Percentiles rank a stretch among this genome's conserved stretches.
Conservation (phyloP, 1,140 invertebrate species). For the Drosophila auraria region DNA sequence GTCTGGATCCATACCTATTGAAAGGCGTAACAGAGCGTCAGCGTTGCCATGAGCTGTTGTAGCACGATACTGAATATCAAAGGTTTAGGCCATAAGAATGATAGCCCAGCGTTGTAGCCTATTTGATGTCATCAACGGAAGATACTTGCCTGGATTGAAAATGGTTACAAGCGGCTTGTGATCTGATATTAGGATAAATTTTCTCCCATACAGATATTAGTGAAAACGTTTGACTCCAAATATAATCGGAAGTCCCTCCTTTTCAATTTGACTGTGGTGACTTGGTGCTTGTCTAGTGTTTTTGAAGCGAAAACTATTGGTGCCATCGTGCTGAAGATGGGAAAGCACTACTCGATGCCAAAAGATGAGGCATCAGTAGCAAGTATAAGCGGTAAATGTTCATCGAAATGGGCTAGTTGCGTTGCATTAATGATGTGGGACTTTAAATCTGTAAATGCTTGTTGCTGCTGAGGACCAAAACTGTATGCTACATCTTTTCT, state of each 20-base stretch:
- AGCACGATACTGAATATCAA: background rate
- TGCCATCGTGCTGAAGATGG: conserved; percentile 2
- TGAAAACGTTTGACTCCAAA: conserved; percentile 17
- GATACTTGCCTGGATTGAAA: conserved; percentile 10
- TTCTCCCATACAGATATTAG: conserved; percentile 5
- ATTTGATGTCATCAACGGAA: background rate
- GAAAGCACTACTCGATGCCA: background rate
- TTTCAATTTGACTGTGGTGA: conserved; percentile 6
- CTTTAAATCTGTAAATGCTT: too few relatives aligned
- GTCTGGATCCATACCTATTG: too few relatives aligned
- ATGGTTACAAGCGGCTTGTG: conserved; percentile 9
- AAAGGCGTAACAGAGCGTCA: too few relatives aligned
- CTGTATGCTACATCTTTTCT: background rate
- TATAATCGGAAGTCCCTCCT: conserved; percentile 6
- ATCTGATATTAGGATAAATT: conserved; percentile 4
- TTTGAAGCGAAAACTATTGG: conserved; percentile 12
- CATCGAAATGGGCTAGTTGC: too few relatives aligned
- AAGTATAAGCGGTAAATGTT: background rate
- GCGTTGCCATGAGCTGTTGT: background rate
- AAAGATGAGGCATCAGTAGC: background rate
- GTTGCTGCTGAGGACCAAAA: too few relatives aligned
- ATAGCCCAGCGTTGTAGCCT: conserved; percentile 8
- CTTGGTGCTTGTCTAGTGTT: conserved; percentile 11
- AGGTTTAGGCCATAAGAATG: background rate
- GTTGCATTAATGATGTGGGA: too few relatives aligned